Percentiles rank a stretch among this genome's conserved stretches.
Evolutionary conservation across 2,888 invertebrate genomes (phyloP).

Genomic region (Eutolmus rufibarbis): DNA sequence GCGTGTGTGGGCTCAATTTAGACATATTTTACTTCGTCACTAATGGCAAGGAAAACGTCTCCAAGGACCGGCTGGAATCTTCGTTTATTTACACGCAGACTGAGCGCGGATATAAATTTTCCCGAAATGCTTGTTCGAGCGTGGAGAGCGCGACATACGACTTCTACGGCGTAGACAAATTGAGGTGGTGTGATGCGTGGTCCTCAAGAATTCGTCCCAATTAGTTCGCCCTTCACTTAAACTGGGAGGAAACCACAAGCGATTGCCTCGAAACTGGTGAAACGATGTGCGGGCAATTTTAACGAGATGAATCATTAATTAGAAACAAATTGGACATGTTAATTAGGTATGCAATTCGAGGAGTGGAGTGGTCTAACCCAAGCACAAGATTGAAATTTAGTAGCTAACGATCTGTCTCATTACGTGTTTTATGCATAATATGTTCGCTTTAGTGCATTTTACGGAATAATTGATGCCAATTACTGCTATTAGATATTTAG

Average conservation of each 20-base stretch:
- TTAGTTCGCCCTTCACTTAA: conserved; percentile 32
- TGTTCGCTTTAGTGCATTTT: background rate
- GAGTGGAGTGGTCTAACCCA: background rate
- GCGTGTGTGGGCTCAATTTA: conserved; percentile 30
- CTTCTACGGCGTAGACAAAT: conserved; percentile 1
- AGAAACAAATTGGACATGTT: conserved; percentile 49
- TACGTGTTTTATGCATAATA: background rate
- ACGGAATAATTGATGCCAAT: background rate
- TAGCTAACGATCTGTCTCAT: background rate
- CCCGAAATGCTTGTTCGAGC: background rate
- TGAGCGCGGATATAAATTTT: conserved; percentile 24
- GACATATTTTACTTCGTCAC: background rate
- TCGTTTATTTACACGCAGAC: background rate
- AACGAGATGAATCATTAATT: conserved; percentile 48
- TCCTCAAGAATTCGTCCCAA: conserved; percentile 35
- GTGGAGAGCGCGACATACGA: background rate
- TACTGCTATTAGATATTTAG: background rate
- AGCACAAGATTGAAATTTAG: background rate
- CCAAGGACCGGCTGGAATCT: background rate
- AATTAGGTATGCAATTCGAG: conserved; percentile 37
- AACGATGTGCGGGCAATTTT: conserved; percentile 16
- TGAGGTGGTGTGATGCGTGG: background rate
- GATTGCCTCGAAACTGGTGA: background rate
- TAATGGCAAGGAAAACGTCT: background rate
- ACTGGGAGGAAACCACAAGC: background rate